phyloP scores from a whole-genome alignment of 2,797 vertebrate genomes.

The Macroramphosus scolopax region DNA sequence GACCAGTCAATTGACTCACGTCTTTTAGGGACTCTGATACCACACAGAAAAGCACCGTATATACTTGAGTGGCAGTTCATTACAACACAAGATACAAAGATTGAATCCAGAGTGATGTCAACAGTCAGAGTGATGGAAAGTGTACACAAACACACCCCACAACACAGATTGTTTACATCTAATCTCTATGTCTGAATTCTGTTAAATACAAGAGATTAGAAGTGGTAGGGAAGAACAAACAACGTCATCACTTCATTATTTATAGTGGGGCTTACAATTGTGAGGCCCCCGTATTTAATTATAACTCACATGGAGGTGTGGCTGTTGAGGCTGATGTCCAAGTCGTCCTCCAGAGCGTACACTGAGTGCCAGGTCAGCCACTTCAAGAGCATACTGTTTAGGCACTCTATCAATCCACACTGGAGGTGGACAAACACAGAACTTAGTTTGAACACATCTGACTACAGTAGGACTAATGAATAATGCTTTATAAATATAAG shows the following conservation, averaged over 20 bases:
- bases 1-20: conserved; percentile 7
- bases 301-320: conserved; percentile 79
- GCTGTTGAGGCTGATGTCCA: conserved; percentile 79
- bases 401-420: conserved; percentile 89
- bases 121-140: no score
- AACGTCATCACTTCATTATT: no score
- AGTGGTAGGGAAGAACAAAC: no score
- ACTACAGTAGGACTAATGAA: background rate
- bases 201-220: conserved; percentile 26
- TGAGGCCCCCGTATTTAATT: no score
- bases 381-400: conserved; percentile 87
- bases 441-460: conserved; percentile 5
- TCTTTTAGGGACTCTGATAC: conserved; percentile 20
- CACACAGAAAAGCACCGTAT: conserved; percentile 18
- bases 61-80: conserved; percentile 16
- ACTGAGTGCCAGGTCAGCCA: conserved; percentile 86
- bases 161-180: conserved; percentile 17
- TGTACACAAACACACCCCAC: conserved; percentile 13
- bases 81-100: conserved; percentile 20
- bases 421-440: conserved; percentile 52
- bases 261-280: no score
- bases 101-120: conserved; percentile 9
- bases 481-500: conserved; percentile 4
- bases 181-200: background rate
- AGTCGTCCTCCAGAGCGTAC: conserved; percentile 70